Evolutionary conservation across 35 echinoderm and acorn worm genomes (phyloP), one percentile per base, ranked within the genome.

Genomic region (Holothuria glaberrima): DNA sequence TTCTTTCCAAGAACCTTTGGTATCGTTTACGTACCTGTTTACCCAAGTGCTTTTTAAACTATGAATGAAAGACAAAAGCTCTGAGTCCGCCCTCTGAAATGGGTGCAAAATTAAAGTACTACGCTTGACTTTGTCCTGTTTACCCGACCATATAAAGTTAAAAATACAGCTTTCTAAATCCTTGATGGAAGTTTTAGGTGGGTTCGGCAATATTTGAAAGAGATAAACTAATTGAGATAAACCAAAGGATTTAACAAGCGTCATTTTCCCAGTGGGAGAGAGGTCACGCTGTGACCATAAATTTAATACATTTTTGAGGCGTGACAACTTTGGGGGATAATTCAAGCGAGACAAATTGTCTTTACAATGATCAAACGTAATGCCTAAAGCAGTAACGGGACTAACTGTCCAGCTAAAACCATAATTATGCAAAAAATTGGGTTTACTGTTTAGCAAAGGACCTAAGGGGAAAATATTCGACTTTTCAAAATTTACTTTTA

Each of bases 401-500:
- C n/a, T n/a, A 5, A 58, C 12, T 0, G 69, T 75, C 32, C 50
- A 60, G 1, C 9, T 65, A 46, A 86, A 68, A 12, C n/a, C 4
- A 44, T 18, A 48, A 41, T 68, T 33, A 65, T 17, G 6, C 9
- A 65, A 59, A 66, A 86, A 86, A 17, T 9, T 9, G 7, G 83
- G 83, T 34, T 86, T 67, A 26, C 5, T 34, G 29, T 21, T 13
- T 30, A 26, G 2, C 6, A 68, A 41, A 45, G 83, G 83, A 19
- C 83, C 83, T 65, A 86, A 65, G 2, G 59, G 83, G 32, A 86
- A 62, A 67, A 86, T 34, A 30, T 68, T 76, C 7, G 48, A 46
- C 24, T 78, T 90, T 25, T 52, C 59, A 67, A 52, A 80, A 46
- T 90, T 90, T 3, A 80, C 69, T 33, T 80, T 90, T 26, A 90